Evolutionary conservation across 2,113 vertebrate genomes (phyloP).

Genomic region (Microtus richardsoni): DNA sequence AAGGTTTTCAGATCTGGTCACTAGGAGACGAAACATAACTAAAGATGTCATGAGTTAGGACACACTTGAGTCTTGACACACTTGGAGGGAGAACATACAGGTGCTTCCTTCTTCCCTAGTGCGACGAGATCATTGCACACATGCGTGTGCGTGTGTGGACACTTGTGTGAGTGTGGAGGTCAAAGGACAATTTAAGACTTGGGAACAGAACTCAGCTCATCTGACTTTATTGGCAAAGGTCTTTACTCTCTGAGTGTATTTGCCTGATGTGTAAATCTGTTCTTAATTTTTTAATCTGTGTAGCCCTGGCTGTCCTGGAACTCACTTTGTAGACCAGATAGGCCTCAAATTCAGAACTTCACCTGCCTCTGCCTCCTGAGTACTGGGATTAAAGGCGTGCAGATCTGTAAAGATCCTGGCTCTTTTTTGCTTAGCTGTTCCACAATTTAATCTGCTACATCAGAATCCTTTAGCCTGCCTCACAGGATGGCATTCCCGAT

Average conservation of each 20-base stretch:
- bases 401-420: neutral
- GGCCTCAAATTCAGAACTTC: too few species aligned
- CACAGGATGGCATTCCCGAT: neutral
- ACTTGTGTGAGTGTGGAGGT: neutral
- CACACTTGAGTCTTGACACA: neutral
- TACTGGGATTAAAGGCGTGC: too few species aligned
- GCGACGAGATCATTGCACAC: neutral
- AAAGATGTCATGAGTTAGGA: neutral
- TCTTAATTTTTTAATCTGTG: neutral
- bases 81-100: neutral
- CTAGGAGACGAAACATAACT: slow-evolving; percentile 50
- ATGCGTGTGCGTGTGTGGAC: neutral
- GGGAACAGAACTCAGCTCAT: neutral
- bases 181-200: neutral
- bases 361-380: too few species aligned
- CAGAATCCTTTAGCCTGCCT: neutral
- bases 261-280: slow-evolving; percentile 40
- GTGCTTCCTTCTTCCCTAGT: neutral
- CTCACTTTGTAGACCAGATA: neutral
- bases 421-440: neutral
- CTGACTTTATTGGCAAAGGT: neutral
- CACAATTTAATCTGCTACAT: neutral
- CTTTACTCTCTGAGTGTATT: neutral
- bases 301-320: neutral
- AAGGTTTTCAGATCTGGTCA: slow-evolving; percentile 27